Evolutionary conservation across 1,140 invertebrate species (phyloP), one percentile per base, ranked within the genome.

Genomic region (Cyrtorhinus lividipennis): DNA sequence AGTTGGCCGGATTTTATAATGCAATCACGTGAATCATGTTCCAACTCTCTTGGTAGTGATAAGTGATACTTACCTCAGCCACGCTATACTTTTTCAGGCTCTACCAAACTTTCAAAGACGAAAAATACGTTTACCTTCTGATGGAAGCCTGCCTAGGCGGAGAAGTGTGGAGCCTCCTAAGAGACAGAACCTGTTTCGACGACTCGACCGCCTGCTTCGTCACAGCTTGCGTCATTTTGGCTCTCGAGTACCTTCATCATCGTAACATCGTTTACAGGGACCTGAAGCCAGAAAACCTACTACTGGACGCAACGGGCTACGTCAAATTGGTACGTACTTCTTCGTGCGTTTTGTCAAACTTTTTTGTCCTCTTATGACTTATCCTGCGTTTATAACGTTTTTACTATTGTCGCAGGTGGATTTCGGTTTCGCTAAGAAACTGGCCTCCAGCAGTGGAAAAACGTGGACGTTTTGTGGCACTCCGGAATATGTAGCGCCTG

Each of bases 401-500:
- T 15, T 15, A 38, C 30, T 38, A 8, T 65, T 70, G 68, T 72
- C 69, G 48, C 72, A 91, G 87, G 92, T 95, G 24, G 95, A 98
- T 76, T 98, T 98, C 77, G 95, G 95, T n/a, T 98, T 98, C 73
- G 92, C 94, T 8, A 98, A 98, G 76, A 81, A 85, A 66, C 78
- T 97, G 46, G 79, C 82, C 1, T 72, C 77, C 1, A 71, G 72
- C 1, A 80, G 85, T 64, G 78, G 82, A 46, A 95, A 95, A 75
- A 96, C 95, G 0, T 98, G 91, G 84, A 98, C 95, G 1, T 98
- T 99, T 77, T 96, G 95, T 69, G 95, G 95, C 1, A 98, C 91
- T 1, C 90, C 90, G 0, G 88, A 91, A 71, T 92, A 92, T 68
- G 85, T 90, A 12, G 90, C 93, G 1, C 93, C 94, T 0, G 94